Conservation (phyloP, 2,797 vertebrate genomes). For the Rallus crepitans region DNA sequence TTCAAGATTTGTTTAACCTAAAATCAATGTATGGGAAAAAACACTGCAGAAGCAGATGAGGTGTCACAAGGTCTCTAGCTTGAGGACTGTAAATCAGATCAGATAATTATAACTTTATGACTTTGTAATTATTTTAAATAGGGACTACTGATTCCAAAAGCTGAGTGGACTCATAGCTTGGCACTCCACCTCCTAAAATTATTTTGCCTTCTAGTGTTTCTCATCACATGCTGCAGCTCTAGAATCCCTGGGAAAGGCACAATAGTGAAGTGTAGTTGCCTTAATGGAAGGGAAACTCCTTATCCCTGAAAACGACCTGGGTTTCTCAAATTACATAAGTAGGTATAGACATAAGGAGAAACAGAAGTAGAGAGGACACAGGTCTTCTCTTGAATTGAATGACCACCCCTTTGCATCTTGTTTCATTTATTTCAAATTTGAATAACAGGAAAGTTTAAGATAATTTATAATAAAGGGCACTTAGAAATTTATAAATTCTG, state of each 20-base stretch:
- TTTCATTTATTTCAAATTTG: not conserved
- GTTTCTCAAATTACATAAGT: not conserved
- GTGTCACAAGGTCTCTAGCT: not conserved
- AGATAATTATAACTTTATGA: not conserved
- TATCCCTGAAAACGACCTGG: not conserved
- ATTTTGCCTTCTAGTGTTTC: not conserved
- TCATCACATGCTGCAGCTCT: not conserved
- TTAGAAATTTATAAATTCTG: not conserved
- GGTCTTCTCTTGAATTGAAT: not conserved
- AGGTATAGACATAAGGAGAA: not conserved
- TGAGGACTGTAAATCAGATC: not conserved
- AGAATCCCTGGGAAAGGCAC: not conserved
- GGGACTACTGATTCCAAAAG: not conserved
- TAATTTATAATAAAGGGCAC: not conserved
- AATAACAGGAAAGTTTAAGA: not conserved
- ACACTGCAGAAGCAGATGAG: not conserved
- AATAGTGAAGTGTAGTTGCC: not conserved
- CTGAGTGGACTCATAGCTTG: not conserved
- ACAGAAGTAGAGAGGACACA: not conserved
- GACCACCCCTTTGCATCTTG: not conserved
- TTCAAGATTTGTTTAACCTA: slow-evolving; percentile 20
- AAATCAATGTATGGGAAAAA: slow-evolving; percentile 28
- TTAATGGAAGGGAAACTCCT: fast-evolving
- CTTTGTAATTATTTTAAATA: not conserved
- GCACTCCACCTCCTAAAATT: not conserved